These are phyloP conservation scores for Alcedo atthis DNA, from an alignment of 2,797 vertebrate genomes.

Conservation along the genomic window DNA sequence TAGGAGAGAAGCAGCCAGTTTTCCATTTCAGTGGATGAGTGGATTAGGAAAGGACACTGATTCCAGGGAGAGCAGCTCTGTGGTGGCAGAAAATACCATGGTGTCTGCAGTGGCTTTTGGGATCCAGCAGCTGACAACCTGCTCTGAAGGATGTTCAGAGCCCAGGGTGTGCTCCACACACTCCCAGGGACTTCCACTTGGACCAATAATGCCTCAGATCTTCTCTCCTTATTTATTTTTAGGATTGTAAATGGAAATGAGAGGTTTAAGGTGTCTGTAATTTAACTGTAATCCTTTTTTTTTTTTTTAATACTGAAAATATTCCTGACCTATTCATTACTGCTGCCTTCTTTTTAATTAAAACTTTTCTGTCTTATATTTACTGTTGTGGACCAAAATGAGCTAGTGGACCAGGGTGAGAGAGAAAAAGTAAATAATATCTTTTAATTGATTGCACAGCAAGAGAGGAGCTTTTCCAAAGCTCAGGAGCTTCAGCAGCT, in stretches of 20 bases:
- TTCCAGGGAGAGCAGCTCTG: background rate
- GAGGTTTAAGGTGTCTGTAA: background rate
- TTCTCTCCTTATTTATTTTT: conserved; percentile 72
- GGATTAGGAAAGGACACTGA: background rate
- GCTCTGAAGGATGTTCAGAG: background rate
- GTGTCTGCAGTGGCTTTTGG: background rate
- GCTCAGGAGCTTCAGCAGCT: background rate
- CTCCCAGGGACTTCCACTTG: background rate
- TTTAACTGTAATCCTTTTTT: background rate
- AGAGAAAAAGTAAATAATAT: background rate
- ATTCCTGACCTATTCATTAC: background rate
- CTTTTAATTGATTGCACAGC: background rate
- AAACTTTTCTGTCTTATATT: background rate
- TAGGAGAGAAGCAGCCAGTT: background rate
- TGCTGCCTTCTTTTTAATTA: background rate
- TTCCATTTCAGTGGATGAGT: background rate
- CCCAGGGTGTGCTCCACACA: background rate
- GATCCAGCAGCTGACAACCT: background rate
- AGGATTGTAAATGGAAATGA: conserved; percentile 48
- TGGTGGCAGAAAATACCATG: background rate
- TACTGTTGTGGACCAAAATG: background rate
- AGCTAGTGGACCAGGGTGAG: background rate
- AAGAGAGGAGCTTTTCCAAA: background rate
- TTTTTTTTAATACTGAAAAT: background rate
- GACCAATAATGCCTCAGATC: background rate